Base-by-base conservation (phyloP, 2,113 vertebrate genomes). In the mouse (Mus musculus) region DNA sequence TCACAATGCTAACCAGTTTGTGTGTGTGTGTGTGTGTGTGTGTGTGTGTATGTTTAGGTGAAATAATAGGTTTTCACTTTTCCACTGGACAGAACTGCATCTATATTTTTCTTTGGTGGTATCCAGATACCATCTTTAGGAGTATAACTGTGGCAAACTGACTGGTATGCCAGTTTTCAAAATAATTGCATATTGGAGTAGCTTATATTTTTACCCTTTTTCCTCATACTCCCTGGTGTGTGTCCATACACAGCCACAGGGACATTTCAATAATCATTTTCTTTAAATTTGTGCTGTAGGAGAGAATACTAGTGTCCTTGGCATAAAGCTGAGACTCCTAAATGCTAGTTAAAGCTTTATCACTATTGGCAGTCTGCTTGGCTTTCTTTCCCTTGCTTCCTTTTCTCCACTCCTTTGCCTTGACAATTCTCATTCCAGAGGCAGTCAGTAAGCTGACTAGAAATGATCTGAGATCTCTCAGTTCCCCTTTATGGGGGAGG, bases 271-370 rank as follows among this genome's bases (percentile, higher is more conserved):
- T 86, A 59, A 77, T 93, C 36, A 46, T 85, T 73, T n/a, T 33
- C 46, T 86, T 95, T 88, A 92, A 46, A 69, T 92, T 87, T 92
- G 16, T 94, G 5, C 87, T 33, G 71, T 81, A 52, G 30, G 93
- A 95, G 69, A 91, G 78, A 59, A 94, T 81, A 94, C 19, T 4
- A n/a, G 92, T 54, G 94, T n/a, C 78, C 76, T 86, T 88, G 39
- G 6, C 75, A 17, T 94, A 89, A 91, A 91, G 56, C 4, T 20
- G 63, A 93, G 80, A 19, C 19, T 88, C 36, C 30, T 84, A 49
- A 92, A 88, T 89, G 46, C 19, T 9, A 63, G 5, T 95, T 56
- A 7, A 65, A 14, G 49, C 69, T 71, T 92, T 59, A 36, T 63
- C 13, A 7, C 49, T 49, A 49, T 88, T 16, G 28, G 33, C 54